A percentile compares a stretch with the other conserved stretches of the same genome.
These are phyloP conservation scores for Meta bourneti DNA, from an alignment of 2,888 invertebrate species.

Conservation along the genomic window DNA sequence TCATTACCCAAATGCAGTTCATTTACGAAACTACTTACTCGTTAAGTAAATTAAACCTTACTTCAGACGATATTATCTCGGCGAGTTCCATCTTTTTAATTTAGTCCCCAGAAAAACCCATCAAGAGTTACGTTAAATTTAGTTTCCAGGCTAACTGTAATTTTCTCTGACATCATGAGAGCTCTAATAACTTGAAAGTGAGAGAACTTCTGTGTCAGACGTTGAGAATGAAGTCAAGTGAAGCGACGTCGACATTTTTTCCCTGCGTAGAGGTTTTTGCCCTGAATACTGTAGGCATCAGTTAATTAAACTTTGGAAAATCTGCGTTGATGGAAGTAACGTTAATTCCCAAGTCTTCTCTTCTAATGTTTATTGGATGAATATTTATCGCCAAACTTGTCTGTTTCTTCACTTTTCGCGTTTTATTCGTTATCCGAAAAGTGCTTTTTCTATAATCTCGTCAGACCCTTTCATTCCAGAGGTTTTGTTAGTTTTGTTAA, in stretches of 20 bases:
- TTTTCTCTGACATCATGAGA: constrained; percentile 11
- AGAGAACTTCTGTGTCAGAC: constrained; percentile 20
- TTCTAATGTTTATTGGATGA: not conserved
- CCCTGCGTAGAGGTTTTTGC: not conserved
- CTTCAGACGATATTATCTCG: not conserved
- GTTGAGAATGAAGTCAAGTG: not conserved
- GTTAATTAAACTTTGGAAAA: not conserved
- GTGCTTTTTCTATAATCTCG: too few species aligned
- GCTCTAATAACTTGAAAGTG: constrained; percentile 27
- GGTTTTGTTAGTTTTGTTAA: too few species aligned
- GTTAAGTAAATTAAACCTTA: constrained; percentile 24
- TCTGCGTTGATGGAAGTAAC: not conserved
- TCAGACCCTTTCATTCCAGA: too few species aligned
- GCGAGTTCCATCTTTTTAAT: not conserved
- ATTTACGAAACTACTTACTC: not conserved
- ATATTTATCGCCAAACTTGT: not conserved
- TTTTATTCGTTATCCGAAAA: too few species aligned
- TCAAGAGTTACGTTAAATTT: not conserved
- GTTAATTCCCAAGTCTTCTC: not conserved
- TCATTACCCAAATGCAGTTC: constrained; percentile 13
- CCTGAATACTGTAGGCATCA: not conserved
- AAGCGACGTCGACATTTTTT: not conserved
- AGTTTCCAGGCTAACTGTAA: not conserved
- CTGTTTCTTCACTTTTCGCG: not conserved
- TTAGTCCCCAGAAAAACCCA: not conserved